phyloP scores from a whole-genome alignment of 2,113 vertebrate genomes.

The Vulpes ferrilata region DNA sequence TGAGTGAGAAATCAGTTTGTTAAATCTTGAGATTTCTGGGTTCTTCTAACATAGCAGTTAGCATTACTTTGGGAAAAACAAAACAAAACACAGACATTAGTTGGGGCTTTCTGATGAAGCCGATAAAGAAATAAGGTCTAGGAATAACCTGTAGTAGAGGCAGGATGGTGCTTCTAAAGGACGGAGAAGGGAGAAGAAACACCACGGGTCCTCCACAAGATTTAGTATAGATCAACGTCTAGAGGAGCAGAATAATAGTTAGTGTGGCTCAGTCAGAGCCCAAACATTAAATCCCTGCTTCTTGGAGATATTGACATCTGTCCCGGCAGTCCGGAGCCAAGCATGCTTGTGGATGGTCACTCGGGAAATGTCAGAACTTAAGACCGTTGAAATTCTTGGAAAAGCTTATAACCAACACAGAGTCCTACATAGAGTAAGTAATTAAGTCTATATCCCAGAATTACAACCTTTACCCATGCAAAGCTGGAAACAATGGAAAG shows the following conservation, averaged over 20 bases:
- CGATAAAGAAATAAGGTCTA: not conserved
- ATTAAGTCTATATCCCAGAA: constrained; percentile 62
- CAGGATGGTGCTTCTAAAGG: not conserved
- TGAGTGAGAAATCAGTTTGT: constrained; percentile 2
- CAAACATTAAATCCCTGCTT: not conserved
- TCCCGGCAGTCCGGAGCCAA: not conserved
- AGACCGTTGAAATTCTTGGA: constrained; percentile 54
- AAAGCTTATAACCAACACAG: constrained; percentile 39
- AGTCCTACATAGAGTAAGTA: not conserved
- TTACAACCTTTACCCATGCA: constrained; percentile 35
- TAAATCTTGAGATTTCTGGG: not conserved
- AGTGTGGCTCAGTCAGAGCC: not conserved
- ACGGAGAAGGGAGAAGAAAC: not conserved
- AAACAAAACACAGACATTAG: not conserved
- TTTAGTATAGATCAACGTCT: not conserved
- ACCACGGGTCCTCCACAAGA: not conserved
- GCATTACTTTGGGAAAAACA: not conserved
- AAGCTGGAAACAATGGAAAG: constrained; percentile 46
- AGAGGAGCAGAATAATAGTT: not conserved
- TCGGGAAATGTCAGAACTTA: constrained; percentile 33
- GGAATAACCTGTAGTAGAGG: not conserved
- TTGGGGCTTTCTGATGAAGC: not conserved
- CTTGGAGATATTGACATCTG: not conserved
- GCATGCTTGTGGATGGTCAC: not conserved
- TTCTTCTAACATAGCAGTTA: not conserved